phyloP scores from a whole-genome alignment of 1,140 invertebrate genomes.

The Oncopodura yosiiana region DNA sequence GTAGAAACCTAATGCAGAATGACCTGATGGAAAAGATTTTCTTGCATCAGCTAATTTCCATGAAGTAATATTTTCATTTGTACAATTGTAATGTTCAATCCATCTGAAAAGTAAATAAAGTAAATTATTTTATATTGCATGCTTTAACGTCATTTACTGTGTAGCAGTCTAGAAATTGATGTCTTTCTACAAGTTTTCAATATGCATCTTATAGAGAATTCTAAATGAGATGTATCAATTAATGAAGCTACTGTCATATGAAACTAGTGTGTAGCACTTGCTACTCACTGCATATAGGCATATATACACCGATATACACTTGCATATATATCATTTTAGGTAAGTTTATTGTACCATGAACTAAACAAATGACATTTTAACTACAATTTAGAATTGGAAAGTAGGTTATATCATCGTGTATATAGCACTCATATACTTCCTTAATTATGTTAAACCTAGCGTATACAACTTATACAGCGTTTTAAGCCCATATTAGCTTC shows the following conservation, averaged over 20 bases:
- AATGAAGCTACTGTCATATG: too few relatives aligned
- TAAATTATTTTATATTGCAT: too few relatives aligned
- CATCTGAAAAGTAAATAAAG: constrained; percentile 22
- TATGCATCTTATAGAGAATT: too few relatives aligned
- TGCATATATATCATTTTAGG: background rate
- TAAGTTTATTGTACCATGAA: too few relatives aligned
- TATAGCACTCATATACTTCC: background rate
- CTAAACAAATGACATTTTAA: background rate
- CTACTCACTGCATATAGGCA: too few relatives aligned
- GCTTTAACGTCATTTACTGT: too few relatives aligned
- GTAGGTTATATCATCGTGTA: background rate
- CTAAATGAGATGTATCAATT: too few relatives aligned
- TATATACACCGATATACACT: background rate
- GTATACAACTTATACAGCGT: too few relatives aligned
- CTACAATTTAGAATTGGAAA: background rate
- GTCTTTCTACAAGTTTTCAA: too few relatives aligned
- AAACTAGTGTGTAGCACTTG: too few relatives aligned
- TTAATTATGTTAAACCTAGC: background rate
- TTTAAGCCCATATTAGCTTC: too few relatives aligned
- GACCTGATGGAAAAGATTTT: constrained; percentile 34
- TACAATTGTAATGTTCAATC: constrained; percentile 29
- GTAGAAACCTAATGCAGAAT: constrained; percentile 28
- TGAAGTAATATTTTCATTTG: constrained; percentile 16
- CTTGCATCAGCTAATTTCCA: constrained; percentile 27
- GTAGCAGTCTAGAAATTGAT: too few relatives aligned